Evolutionary conservation across 2,797 vertebrate genomes (phyloP).

Genomic region (Balearica regulorum): DNA sequence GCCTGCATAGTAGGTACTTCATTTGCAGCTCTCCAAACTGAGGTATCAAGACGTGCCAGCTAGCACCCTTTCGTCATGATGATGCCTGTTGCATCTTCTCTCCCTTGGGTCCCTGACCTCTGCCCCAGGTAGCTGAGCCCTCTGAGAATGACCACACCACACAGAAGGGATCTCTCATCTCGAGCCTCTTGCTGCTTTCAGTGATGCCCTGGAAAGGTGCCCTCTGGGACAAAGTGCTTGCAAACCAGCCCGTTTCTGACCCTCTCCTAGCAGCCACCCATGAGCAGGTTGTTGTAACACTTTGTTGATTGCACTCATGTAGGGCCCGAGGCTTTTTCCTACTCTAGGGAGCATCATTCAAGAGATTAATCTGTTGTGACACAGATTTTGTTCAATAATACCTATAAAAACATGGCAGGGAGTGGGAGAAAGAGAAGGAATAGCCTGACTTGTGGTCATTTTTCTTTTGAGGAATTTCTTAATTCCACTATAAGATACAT

Average conservation of each 20-base stretch:
- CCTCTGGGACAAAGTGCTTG: background rate
- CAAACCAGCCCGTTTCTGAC: background rate
- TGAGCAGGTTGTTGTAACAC: background rate
- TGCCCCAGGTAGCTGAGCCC: background rate
- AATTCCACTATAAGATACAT: background rate
- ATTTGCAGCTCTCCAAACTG: background rate
- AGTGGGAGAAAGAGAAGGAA: constrained; percentile 1
- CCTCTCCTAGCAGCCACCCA: background rate
- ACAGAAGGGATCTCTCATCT: background rate
- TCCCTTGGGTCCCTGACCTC: background rate
- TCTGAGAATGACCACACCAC: background rate
- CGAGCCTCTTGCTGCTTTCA: background rate
- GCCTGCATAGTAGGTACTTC: background rate
- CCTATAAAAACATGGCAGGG: background rate
- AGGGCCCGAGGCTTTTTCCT: background rate
- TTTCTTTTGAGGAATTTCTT: background rate
- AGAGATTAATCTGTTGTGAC: background rate
- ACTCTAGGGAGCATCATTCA: background rate
- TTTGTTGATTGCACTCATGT: background rate
- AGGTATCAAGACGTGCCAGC: rapidly evolving
- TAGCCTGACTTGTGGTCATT: background rate
- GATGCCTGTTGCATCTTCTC: background rate
- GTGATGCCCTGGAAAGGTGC: background rate
- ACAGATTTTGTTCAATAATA: constrained; percentile 2
- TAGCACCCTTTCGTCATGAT: background rate